Percentiles rank a stretch among this genome's conserved stretches.
Conservation (phyloP, 2,888 invertebrate species). For the Stegophylla sp. region DNA sequence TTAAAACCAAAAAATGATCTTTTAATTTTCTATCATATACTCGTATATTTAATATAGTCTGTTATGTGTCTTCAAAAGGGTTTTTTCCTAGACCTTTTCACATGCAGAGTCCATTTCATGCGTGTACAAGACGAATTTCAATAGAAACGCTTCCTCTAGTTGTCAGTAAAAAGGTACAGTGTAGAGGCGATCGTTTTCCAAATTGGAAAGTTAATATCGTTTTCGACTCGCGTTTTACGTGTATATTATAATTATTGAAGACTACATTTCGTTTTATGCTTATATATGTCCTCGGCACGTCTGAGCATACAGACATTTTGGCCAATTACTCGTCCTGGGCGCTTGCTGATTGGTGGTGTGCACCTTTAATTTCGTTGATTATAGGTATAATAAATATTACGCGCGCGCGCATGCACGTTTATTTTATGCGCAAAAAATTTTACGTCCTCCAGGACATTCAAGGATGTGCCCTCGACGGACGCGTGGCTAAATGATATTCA, state of each 20-base stretch:
- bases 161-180: too few species aligned
- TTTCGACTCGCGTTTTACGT: neutral
- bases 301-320: conserved; percentile 2
- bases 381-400: neutral
- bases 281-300: conserved; percentile 28
- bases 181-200: conserved; percentile 30
- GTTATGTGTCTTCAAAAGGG: neutral
- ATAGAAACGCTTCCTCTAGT: neutral
- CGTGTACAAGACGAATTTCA: too few species aligned
- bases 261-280: neutral
- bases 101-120: too few species aligned
- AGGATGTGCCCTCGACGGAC: conserved; percentile 53
- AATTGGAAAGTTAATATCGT: conserved; percentile 49
- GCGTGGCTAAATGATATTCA: conserved; percentile 24
- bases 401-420: neutral
- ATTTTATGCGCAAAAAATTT: neutral
- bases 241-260: conserved; percentile 18
- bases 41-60: neutral
- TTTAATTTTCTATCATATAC: neutral
- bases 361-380: conserved; percentile 38
- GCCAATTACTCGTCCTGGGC: neutral
- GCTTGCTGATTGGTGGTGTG: neutral
- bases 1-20: neutral
- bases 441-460: conserved; percentile 44
- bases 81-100: neutral